Percentiles rank a stretch among this genome's conserved stretches.
These are phyloP conservation scores for Oryzias curvinotus DNA, from an alignment of 2,113 vertebrate genomes.

Conservation along the genomic window DNA sequence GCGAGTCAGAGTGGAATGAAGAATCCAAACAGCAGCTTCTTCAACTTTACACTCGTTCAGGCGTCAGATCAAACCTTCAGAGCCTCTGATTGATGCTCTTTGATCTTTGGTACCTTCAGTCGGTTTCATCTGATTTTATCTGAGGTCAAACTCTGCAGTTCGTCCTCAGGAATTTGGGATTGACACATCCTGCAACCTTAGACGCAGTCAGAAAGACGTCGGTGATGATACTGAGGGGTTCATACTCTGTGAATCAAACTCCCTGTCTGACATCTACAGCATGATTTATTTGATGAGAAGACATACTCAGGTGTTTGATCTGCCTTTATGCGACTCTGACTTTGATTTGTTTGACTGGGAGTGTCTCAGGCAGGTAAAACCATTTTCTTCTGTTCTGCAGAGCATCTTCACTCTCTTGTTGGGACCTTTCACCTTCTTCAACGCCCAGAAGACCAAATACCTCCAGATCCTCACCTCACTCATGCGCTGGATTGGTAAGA, in stretches of 20 bases:
- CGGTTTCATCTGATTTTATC: no score
- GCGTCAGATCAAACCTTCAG: background rate
- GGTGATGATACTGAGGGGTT: background rate
- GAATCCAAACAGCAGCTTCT: background rate
- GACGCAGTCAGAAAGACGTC: background rate
- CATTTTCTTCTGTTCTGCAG: conserved; percentile 63
- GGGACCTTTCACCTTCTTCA: conserved; percentile 98
- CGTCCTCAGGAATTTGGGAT: background rate
- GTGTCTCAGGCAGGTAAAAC: background rate
- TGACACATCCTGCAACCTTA: background rate
- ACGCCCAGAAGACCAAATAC: conserved; percentile 98
- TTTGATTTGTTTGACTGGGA: no score
- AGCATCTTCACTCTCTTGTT: conserved; percentile 85
- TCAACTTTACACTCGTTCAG: background rate
- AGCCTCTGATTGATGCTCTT: no score
- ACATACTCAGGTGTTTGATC: background rate
- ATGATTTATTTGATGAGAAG: background rate
- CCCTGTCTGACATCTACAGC: conserved; percentile 1
- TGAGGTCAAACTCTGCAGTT: no score
- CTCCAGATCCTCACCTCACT: conserved; percentile 96
- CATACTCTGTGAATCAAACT: no score
- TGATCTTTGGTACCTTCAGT: no score
- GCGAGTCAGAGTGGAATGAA: background rate
- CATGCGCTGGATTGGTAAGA: conserved; percentile 98
- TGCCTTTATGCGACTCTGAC: background rate